Evolutionary conservation across 1,140 invertebrate genomes (phyloP).

Genomic region (Thaumatotibia leucotreta): DNA sequence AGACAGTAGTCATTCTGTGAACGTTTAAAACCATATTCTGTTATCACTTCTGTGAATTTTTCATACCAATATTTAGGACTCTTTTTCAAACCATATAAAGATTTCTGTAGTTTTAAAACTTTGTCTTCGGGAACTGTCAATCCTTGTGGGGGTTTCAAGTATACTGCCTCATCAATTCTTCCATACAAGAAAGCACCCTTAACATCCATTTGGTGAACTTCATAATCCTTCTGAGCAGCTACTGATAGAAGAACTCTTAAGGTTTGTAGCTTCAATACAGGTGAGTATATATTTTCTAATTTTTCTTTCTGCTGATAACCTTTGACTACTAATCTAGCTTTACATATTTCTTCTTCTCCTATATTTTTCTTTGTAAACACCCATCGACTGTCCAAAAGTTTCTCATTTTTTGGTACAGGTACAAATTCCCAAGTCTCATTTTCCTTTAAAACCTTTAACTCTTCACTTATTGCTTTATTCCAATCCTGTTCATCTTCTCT

Average conservation of each 20-base stretch:
- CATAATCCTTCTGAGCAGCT: slow-evolving; percentile 14
- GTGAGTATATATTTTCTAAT: slow-evolving; percentile 22
- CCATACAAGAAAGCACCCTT: slow-evolving; percentile 59
- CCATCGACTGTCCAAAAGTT: slow-evolving; percentile 17
- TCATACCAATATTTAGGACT: slow-evolving; percentile 30
- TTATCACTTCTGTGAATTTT: slow-evolving; percentile 28
- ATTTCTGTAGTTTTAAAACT: slow-evolving; percentile 24
- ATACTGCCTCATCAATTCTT: slow-evolving; percentile 46
- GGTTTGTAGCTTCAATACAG: slow-evolving; percentile 23
- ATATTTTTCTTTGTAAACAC: slow-evolving; percentile 10
- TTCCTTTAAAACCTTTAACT: neutral
- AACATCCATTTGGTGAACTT: slow-evolving; percentile 60
- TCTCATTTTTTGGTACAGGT: neutral
- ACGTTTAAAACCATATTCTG: slow-evolving; percentile 22
- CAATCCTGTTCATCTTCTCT: neutral
- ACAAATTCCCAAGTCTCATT: slow-evolving; percentile 8
- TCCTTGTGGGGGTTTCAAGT: slow-evolving; percentile 46
- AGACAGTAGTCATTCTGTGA: slow-evolving; percentile 39
- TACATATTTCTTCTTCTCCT: slow-evolving; percentile 14
- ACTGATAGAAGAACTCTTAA: slow-evolving; percentile 21
- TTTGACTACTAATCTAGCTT: slow-evolving; percentile 22
- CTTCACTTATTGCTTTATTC: slow-evolving; percentile 4
- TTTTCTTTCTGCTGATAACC: slow-evolving; percentile 21
- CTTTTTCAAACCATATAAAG: slow-evolving; percentile 16
- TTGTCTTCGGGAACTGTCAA: slow-evolving; percentile 21